Percentiles rank a stretch among this genome's conserved stretches.
These are phyloP conservation scores for Lepidurus apus DNA, from an alignment of 1,140 invertebrate genomes.

Conservation along the genomic window DNA sequence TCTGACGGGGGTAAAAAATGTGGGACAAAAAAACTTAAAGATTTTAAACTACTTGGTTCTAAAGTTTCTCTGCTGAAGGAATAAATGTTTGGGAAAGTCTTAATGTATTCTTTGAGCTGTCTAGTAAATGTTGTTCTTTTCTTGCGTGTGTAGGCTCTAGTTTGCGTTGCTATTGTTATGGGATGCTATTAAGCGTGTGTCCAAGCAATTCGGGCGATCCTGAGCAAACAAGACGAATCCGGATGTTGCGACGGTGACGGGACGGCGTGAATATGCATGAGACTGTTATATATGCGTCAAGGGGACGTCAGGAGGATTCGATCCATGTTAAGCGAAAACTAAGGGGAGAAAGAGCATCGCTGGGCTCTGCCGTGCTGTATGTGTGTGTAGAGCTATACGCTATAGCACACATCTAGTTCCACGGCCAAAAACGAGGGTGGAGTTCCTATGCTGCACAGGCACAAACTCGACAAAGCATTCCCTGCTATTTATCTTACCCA, in stretches of 20 bases:
- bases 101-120: conserved; percentile 16
- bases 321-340: conserved; percentile 22
- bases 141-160: not conserved
- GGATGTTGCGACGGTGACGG: conserved; percentile 20
- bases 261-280: conserved; percentile 13
- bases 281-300: conserved; percentile 18
- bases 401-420: not conserved
- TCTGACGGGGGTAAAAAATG: not conserved
- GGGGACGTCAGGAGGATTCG: conserved; percentile 16
- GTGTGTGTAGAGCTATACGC: not conserved
- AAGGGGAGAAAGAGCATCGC: conserved; percentile 13
- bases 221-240: conserved; percentile 12
- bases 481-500: conserved; percentile 7
- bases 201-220: conserved; percentile 20
- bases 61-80: not conserved
- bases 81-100: not conserved
- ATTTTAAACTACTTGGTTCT: not conserved
- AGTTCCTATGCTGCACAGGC: not conserved
- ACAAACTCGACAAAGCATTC: not conserved
- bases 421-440: not conserved
- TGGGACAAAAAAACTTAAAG: not conserved
- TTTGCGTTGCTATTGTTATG: not conserved
- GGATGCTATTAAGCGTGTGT: conserved; percentile 19
- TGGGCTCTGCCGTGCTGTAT: not conserved
- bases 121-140: conserved; percentile 8